phyloP scores from a whole-genome alignment of 2,113 vertebrate species.

The Bucco capensis region DNA sequence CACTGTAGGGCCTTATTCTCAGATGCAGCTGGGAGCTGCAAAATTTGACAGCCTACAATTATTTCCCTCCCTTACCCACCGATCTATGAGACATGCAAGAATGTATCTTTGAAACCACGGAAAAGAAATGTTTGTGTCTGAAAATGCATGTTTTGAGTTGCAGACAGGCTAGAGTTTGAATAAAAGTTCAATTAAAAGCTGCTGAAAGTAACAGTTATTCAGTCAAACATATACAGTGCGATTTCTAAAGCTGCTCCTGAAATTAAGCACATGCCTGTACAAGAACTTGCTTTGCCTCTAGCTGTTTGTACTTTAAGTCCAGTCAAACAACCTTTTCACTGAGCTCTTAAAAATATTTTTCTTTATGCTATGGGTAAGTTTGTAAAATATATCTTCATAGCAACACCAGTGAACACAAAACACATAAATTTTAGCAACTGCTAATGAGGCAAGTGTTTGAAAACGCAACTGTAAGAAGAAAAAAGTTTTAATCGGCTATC shows the following conservation, averaged over 20 bases:
- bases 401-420: background rate
- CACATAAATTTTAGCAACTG: background rate
- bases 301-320: constrained; percentile 2
- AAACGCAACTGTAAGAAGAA: background rate
- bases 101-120: background rate
- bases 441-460: background rate
- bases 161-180: background rate
- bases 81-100: background rate
- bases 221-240: background rate
- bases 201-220: background rate
- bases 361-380: background rate
- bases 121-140: background rate
- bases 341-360: background rate
- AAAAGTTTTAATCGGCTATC: background rate
- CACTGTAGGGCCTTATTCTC: background rate
- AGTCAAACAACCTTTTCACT: background rate
- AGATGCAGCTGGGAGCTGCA: background rate
- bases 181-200: background rate
- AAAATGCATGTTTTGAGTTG: background rate
- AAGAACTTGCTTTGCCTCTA: constrained; percentile 16
- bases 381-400: background rate
- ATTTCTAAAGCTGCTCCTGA: background rate
- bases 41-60: background rate
- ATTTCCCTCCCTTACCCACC: background rate
- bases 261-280: background rate